A percentile compares a stretch with the other conserved stretches of the same genome.
phyloP scores from a whole-genome alignment of 2,797 vertebrate genomes.

The Coilia nasus region DNA sequence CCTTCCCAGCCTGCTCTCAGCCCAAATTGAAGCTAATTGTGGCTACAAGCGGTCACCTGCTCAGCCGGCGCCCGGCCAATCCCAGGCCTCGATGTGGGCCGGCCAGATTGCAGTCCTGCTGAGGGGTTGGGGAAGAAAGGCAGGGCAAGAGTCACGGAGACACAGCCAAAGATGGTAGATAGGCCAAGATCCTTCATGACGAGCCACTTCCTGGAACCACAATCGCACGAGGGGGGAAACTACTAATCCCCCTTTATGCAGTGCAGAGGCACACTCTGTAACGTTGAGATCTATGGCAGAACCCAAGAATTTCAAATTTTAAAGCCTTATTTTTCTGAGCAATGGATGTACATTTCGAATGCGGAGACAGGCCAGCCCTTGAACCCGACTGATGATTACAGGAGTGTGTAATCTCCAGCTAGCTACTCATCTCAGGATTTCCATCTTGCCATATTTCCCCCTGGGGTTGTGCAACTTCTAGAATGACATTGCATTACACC shows the following conservation, averaged over 20 bases:
- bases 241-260: too few species aligned
- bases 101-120: constrained; percentile 61
- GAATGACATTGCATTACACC: neutral
- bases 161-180: too few species aligned
- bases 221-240: too few species aligned
- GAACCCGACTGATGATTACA: neutral
- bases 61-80: constrained; percentile 62
- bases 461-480: neutral
- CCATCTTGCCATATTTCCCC: neutral
- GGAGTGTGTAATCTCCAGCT: neutral
- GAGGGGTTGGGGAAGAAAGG: constrained; percentile 40
- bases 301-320: too few species aligned
- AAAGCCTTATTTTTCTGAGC: too few species aligned
- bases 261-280: too few species aligned
- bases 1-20: constrained; percentile 59
- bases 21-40: constrained; percentile 65
- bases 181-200: too few species aligned
- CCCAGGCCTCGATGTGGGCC: constrained; percentile 51
- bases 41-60: constrained; percentile 64
- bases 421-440: neutral
- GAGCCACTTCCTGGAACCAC: too few species aligned
- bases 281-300: too few species aligned
- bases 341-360: too few species aligned
- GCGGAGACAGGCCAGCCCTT: neutral
- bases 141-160: neutral